A percentile compares a stretch with the other conserved stretches of the same genome.
phyloP scores from a whole-genome alignment of 2,113 vertebrate species.

The Scomber colias region DNA sequence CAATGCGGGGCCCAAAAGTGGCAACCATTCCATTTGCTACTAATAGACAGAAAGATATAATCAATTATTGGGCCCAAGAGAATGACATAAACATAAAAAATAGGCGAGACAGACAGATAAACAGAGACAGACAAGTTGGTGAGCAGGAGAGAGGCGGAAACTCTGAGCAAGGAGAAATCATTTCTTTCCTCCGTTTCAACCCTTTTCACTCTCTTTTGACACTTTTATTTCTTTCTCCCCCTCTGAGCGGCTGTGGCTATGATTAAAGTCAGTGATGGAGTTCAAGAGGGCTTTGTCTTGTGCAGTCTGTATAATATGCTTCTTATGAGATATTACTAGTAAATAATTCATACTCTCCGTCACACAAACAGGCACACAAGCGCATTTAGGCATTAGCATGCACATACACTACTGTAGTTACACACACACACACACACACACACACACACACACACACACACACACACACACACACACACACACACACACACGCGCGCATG shows the following conservation, averaged over 20 bases:
- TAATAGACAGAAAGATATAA: not conserved
- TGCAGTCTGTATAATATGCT: constrained; percentile 68
- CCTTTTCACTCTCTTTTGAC: constrained; percentile 33
- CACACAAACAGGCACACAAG: constrained; percentile 59
- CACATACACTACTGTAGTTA: not conserved
- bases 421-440: constrained; percentile 6
- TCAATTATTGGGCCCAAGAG: constrained; percentile 4
- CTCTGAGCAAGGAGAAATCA: not conserved
- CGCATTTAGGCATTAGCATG: constrained; percentile 46
- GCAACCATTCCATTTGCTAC: constrained; percentile 2
- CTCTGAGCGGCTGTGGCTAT: constrained; percentile 50
- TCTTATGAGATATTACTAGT: constrained; percentile 74
- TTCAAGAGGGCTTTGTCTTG: constrained; percentile 72
- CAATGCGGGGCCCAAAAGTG: not conserved
- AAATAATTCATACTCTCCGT: constrained; percentile 74
- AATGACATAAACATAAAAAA: constrained; percentile 16
- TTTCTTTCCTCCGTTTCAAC: not conserved
- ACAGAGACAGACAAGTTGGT: constrained; percentile 5
- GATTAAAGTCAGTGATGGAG: constrained; percentile 69
- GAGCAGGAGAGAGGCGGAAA: constrained; percentile 2
- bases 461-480: not conserved
- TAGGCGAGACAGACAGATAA: not conserved
- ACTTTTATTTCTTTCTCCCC: constrained; percentile 49
- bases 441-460: too few relatives aligned
- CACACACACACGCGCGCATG: not conserved